A percentile compares a stretch with the other conserved stretches of the same genome.
phyloP scores from a whole-genome alignment of 2,797 vertebrate genomes.

The Anguilla anguilla region DNA sequence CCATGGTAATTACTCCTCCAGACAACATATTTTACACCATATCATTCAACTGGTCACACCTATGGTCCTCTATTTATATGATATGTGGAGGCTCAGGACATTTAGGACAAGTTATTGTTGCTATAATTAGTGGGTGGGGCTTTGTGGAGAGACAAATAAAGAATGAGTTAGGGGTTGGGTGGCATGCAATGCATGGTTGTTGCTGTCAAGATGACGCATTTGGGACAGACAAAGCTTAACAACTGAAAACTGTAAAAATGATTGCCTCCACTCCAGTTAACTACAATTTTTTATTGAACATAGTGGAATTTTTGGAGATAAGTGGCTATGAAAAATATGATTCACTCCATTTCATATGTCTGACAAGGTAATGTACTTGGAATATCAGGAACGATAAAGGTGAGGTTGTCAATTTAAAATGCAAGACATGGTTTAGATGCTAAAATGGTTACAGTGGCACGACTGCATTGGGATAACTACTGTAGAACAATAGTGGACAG shows the following conservation, averaged over 20 bases:
- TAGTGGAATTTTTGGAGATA: neutral
- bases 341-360: neutral
- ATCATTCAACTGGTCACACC: neutral
- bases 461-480: neutral
- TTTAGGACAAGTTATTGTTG: neutral
- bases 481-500: too few relatives aligned
- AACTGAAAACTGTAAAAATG: neutral
- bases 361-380: neutral
- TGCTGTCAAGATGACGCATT: neutral
- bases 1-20: constrained; percentile 37
- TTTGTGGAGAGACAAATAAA: neutral
- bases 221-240: neutral
- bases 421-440: neutral
- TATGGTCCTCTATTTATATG: neutral
- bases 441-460: neutral
- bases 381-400: neutral
- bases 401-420: neutral
- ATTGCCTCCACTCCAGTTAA: neutral
- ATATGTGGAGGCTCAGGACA: neutral
- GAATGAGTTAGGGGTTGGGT: neutral
- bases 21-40: neutral
- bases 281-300: neutral
- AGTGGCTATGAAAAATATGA: neutral
- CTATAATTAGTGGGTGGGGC: neutral
- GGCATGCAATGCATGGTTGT: neutral